phyloP scores from a whole-genome alignment of 2,113 vertebrate genomes.

The Bostrychus sinensis region DNA sequence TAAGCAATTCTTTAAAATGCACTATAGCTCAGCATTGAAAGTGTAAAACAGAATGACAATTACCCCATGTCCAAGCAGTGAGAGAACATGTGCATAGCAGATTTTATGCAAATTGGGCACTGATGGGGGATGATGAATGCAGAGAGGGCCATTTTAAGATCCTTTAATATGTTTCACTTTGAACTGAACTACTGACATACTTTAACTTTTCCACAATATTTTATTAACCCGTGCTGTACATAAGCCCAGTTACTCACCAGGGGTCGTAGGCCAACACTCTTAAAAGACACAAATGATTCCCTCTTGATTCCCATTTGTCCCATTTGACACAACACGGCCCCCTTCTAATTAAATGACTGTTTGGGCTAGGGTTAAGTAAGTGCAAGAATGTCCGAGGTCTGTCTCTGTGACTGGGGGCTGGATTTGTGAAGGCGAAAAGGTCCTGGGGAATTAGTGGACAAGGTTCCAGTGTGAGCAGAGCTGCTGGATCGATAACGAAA shows the following conservation, averaged over 20 bases:
- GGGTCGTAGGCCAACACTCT: not conserved
- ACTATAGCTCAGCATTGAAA: no score
- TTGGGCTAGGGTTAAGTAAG: constrained; percentile 24
- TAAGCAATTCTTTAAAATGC: no score
- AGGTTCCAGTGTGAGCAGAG: constrained; percentile 36
- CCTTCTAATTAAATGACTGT: constrained; percentile 28
- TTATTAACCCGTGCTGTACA: no score
- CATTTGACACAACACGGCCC: constrained; percentile 10
- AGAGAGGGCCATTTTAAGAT: no score
- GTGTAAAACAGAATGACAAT: no score
- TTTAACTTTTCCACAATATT: no score
- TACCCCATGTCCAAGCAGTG: no score
- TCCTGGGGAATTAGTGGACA: constrained; percentile 58
- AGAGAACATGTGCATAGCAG: no score
- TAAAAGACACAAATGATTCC: not conserved
- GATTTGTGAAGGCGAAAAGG: constrained; percentile 57
- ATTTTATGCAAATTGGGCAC: no score
- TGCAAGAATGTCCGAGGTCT: constrained; percentile 32
- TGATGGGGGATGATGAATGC: no score
- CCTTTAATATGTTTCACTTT: no score
- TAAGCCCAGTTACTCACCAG: not conserved
- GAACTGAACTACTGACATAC: no score
- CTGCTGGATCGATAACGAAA: constrained; percentile 60
- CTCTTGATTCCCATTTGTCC: constrained; percentile 1
- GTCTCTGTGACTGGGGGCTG: constrained; percentile 31